Conservation (phyloP, 2,113 vertebrate species). For the Emydocephalus ijimae region DNA sequence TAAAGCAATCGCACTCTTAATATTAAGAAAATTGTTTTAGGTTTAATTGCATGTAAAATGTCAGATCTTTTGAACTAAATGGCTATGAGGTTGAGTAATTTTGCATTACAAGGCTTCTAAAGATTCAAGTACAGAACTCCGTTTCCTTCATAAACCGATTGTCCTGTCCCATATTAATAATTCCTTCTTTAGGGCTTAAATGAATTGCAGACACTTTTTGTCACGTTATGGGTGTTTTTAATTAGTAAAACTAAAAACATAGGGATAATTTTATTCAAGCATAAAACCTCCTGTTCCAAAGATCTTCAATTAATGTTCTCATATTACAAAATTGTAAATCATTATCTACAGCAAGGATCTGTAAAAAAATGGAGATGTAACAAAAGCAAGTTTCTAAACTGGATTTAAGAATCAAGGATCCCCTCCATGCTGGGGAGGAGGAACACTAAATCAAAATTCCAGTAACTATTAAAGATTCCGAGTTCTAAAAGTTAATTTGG, state of each 20-base stretch:
- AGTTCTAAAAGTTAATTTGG: neutral
- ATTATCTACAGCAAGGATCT: neutral
- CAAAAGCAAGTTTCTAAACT: neutral
- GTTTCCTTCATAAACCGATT: neutral
- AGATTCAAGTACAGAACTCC: constrained; percentile 35
- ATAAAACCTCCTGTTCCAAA: neutral
- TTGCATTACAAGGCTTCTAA: constrained; percentile 48
- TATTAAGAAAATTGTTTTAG: constrained; percentile 52
- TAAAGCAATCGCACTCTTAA: constrained; percentile 32
- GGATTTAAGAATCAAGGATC: neutral
- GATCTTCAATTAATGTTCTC: neutral
- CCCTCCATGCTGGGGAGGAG: neutral
- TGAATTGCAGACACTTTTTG: neutral
- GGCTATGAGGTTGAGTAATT: constrained; percentile 31
- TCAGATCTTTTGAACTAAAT: constrained; percentile 56
- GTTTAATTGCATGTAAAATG: constrained; percentile 52
- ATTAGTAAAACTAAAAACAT: neutral
- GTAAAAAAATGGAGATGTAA: neutral
- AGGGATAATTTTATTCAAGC: neutral
- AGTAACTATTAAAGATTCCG: neutral
- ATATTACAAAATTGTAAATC: neutral
- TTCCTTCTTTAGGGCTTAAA: constrained; percentile 12
- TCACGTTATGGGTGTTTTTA: neutral
- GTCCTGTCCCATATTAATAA: neutral
- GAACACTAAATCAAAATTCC: neutral